These are phyloP conservation scores for Diplolepis rosae DNA, from an alignment of 2,888 invertebrate species.

Conservation along the genomic window DNA sequence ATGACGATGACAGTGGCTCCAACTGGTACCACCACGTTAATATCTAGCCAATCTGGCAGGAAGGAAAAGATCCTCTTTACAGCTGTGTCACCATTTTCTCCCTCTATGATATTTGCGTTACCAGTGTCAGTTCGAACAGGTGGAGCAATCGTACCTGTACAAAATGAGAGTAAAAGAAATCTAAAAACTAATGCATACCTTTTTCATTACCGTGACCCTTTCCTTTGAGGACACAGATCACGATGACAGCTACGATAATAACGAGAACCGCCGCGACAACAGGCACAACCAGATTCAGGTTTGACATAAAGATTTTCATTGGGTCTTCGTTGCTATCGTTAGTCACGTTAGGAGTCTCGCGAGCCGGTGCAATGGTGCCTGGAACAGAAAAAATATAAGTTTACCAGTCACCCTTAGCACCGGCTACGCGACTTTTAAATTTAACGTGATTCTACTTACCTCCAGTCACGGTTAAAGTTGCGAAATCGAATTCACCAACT, in stretches of 20 bases:
- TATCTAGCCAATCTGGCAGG: conserved; percentile 91
- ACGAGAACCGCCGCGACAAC: conserved; percentile 93
- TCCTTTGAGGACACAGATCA: conserved; percentile 93
- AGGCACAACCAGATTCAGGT: conserved; percentile 94
- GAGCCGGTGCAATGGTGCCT: conserved; percentile 95
- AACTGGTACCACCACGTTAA: conserved; percentile 92
- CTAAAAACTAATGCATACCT: conserved; percentile 74
- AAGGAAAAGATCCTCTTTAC: conserved; percentile 80
- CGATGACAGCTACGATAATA: conserved; percentile 93
- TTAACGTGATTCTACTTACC: conserved; percentile 78
- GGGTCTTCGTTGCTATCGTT: conserved; percentile 81
- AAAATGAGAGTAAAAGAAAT: conserved; percentile 60
- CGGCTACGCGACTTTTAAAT: conserved; percentile 56
- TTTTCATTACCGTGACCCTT: conserved; percentile 88
- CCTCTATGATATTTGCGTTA: conserved; percentile 80
- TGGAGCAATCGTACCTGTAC: conserved; percentile 87
- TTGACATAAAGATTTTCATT: conserved; percentile 90
- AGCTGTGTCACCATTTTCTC: conserved; percentile 75
- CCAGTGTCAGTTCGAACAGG: conserved; percentile 76
- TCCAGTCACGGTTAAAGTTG: conserved; percentile 94
- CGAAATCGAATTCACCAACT: conserved; percentile 96
- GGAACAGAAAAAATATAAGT: conserved; percentile 77
- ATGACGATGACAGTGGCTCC: conserved; percentile 93
- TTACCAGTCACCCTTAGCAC: conserved; percentile 67
- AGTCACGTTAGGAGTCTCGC: conserved; percentile 86